Base-by-base conservation (phyloP, 64 coral and sea anemone genomes). In the Exaiptasia diaphana region DNA sequence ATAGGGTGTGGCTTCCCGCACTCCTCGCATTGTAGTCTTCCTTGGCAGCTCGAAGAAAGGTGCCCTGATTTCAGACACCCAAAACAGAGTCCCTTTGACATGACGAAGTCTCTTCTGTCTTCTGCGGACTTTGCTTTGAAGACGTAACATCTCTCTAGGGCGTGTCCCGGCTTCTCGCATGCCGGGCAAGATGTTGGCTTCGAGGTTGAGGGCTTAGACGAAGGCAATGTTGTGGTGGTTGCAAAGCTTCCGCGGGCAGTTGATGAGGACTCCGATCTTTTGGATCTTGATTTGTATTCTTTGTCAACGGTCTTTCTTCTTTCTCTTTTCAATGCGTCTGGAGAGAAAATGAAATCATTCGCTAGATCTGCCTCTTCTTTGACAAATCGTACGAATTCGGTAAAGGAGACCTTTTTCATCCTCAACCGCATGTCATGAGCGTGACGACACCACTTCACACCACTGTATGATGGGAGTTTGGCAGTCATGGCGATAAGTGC, bases 281-380 rank as follows among this genome's bases (percentile, higher is more conserved):
- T 28, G 17, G 39, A 15, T 32, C 45, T 65, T 76, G 35, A 54
- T 86, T 52, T 7, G 46, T 56, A 18, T 37, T 71, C 67, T 75
- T 30, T 57, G 15, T 26, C 20, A 26, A 14, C 41, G 33, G 45
- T 79, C 37, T 79, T 71, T 9, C 57, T 29, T 31, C 74, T 36
- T 55, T 79, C 75, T 35, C 61, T 35, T 69, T 69, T 88, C 15
- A 77, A 33, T 14, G 73, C 74, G 55, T 79, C 85, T 0, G 62
- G 85, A 26, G 64, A 54, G 85, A 88, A 88, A 24, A 81, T 75
- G 35, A 54, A 55, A 2, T 83, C 22, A 18, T 53, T 76, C 27
- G 53, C 87, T 34, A 64, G 87, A 29, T 74, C 78, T 67, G 45
- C 74, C 70, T 39, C 87, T 54, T 54, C 68, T 52, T 33, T 64